A percentile compares a stretch with the other conserved stretches of the same genome.
These are phyloP conservation scores for Rugalucina vietnamica DNA, from an alignment of 2,888 invertebrate genomes.

Conservation along the genomic window DNA sequence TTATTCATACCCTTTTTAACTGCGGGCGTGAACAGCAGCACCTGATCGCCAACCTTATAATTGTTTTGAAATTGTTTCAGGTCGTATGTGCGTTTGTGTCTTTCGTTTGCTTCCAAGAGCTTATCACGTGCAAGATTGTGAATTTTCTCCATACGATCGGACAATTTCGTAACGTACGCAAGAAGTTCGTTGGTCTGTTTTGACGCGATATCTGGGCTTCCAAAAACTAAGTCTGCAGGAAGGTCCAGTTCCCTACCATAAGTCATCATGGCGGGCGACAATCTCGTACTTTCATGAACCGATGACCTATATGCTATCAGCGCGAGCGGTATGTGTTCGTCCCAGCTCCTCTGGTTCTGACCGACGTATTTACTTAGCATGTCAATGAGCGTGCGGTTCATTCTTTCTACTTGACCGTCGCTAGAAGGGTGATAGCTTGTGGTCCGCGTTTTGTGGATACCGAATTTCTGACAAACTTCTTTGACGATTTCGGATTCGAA, in stretches of 20 bases:
- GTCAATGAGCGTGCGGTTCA: conserved; percentile 16
- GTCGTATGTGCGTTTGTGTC: neutral
- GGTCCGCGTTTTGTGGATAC: conserved; percentile 49
- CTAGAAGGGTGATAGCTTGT: conserved; percentile 52
- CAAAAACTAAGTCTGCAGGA: neutral
- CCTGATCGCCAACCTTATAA: neutral
- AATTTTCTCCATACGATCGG: neutral
- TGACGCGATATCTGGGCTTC: neutral
- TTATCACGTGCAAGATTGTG: neutral
- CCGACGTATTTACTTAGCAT: neutral
- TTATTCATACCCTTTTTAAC: neutral
- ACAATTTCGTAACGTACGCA: neutral
- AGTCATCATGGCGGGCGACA: neutral
- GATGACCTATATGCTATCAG: neutral
- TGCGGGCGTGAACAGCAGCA: neutral
- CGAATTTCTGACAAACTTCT: conserved; percentile 35
- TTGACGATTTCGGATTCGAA: conserved; percentile 38
- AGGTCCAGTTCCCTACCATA: neutral
- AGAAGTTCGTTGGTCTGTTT: neutral
- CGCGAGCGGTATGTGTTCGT: neutral
- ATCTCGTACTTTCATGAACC: neutral
- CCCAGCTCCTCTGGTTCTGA: neutral
- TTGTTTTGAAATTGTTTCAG: neutral
- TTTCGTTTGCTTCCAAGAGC: neutral
- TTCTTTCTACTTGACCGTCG: conserved; percentile 52